Conservation (phyloP, 2,888 invertebrate species). For the Chrysotoxum bicinctum region DNA sequence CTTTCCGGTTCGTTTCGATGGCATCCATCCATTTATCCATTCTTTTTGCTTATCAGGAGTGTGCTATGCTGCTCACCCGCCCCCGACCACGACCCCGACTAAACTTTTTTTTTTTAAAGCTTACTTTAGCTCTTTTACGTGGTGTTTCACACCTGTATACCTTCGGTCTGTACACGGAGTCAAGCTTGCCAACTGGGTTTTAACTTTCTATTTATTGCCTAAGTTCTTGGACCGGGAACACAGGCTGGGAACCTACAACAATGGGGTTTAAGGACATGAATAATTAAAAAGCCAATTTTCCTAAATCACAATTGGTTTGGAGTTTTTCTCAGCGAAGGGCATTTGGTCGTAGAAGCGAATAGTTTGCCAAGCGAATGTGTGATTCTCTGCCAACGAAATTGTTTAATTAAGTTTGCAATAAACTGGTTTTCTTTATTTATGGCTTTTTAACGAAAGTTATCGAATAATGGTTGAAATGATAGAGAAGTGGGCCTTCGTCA, state of each 20-base stretch:
- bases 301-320: not conserved
- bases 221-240: not conserved
- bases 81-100: not conserved
- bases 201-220: not conserved
- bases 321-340: no score
- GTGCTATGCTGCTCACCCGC: not conserved
- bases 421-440: no score
- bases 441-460: no score
- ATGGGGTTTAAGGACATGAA: not conserved
- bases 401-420: no score
- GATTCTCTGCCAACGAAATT: no score
- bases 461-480: no score
- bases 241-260: not conserved
- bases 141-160: not conserved
- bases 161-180: not conserved
- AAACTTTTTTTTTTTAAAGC: not conserved
- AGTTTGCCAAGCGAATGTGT: no score
- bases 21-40: constrained; percentile 24
- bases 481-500: no score
- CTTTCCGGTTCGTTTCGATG: constrained; percentile 10
- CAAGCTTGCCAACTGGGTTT: constrained; percentile 19
- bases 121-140: not conserved
- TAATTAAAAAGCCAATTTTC: not conserved
- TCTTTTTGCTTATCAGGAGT: constrained; percentile 8
- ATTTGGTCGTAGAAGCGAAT: no score